Percentiles rank a stretch among this genome's conserved stretches.
Conservation (phyloP, 2,888 invertebrate species). For the Phanerotoma sp. region DNA sequence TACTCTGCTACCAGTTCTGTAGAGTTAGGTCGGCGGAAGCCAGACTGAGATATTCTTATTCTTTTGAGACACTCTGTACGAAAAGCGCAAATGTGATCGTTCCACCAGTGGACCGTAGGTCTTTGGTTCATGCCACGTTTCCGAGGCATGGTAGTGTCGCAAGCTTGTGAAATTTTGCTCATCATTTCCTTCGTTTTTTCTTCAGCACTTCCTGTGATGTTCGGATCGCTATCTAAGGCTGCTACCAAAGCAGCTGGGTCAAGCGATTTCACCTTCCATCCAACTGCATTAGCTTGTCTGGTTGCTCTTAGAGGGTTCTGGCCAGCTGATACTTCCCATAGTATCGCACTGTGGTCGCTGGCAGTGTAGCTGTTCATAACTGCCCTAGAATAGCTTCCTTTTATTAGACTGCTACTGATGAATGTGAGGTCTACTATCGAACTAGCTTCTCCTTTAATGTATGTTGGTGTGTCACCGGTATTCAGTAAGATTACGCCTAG, state of each 20-base stretch:
- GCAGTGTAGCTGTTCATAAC: too few relatives aligned
- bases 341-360: slow-evolving; percentile 27
- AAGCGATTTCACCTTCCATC: slow-evolving; percentile 7
- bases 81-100: slow-evolving; percentile 10
- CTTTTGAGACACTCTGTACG: slow-evolving; percentile 15
- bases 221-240: slow-evolving; percentile 4
- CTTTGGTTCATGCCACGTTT: slow-evolving; percentile 14
- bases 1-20: slow-evolving; percentile 11
- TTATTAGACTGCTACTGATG: too few relatives aligned
- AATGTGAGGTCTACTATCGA: too few relatives aligned
- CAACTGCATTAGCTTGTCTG: neutral
- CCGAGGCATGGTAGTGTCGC: slow-evolving; percentile 25
- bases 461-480: too few relatives aligned
- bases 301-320: neutral
- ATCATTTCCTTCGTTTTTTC: slow-evolving; percentile 10
- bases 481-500: too few relatives aligned
- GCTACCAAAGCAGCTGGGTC: neutral
- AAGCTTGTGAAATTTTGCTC: slow-evolving; percentile 12
- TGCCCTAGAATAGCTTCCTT: too few relatives aligned
- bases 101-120: slow-evolving; percentile 28
- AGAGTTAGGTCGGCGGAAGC: neutral
- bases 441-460: too few relatives aligned
- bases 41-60: slow-evolving; percentile 18
- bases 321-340: slow-evolving; percentile 15
- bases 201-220: slow-evolving; percentile 2